phyloP scores from a whole-genome alignment of 2,888 invertebrate genomes.

The Eupithecia subumbrata region DNA sequence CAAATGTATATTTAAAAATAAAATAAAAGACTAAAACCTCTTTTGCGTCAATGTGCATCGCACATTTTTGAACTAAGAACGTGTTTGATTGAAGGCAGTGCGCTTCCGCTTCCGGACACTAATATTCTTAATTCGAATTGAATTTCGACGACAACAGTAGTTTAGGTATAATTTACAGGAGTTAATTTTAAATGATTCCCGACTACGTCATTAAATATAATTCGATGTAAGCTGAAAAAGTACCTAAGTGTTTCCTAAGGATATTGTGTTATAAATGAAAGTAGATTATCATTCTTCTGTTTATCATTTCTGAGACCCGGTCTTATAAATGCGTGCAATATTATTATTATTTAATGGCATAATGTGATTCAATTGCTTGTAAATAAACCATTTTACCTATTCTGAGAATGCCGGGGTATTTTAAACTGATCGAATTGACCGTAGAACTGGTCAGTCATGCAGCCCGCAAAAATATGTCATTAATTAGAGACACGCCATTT shows the following conservation, averaged over 20 bases:
- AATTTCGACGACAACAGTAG: neutral
- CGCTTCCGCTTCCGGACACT: conserved; percentile 7
- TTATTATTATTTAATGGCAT: neutral
- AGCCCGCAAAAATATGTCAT: conserved; percentile 20
- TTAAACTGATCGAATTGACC: conserved; percentile 11
- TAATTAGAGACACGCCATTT: conserved; percentile 34
- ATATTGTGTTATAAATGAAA: neutral
- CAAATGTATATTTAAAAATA: neutral
- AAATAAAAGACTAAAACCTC: neutral
- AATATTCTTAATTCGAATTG: conserved; percentile 17
- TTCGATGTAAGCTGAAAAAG: neutral
- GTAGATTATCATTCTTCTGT: neutral
- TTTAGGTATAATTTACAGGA: neutral
- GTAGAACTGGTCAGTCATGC: conserved; percentile 22
- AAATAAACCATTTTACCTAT: neutral
- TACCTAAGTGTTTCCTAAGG: too few species aligned
- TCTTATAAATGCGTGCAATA: neutral
- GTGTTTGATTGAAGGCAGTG: conserved; percentile 13
- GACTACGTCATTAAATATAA: neutral
- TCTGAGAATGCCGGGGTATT: neutral
- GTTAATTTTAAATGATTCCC: neutral
- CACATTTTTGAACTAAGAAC: conserved; percentile 11
- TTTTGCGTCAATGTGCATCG: conserved; percentile 5
- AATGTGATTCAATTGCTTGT: neutral
- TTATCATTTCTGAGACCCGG: neutral